Evolutionary conservation across 1,140 invertebrate genomes (phyloP), one percentile per base, ranked within the genome.

Genomic region (Orchestia grillus): DNA sequence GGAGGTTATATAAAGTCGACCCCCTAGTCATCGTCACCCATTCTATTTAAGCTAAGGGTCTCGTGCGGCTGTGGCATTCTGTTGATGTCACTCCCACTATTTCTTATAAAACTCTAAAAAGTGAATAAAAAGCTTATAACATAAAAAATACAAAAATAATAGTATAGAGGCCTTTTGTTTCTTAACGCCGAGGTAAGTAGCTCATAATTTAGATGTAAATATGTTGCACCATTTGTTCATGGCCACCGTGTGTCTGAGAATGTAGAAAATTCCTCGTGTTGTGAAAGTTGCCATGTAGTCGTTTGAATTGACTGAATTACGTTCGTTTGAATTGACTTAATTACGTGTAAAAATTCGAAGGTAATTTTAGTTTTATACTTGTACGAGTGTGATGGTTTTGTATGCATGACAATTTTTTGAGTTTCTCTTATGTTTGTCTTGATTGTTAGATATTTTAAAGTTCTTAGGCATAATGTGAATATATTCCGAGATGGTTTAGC

Each of bases 31-130:
- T 11, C 16, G 40, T 8, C 92, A 94, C 92, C 92, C 92, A 45
- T 15, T 44, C 16, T 44, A 45, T 47, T 45, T 94, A 94, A 47
- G 8, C 36, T 40, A 11, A 92, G 92, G 92, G 92, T 94, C 92
- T 47, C 23, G 3, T 45, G 92, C 44, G 92, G 92, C 11, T 15
- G 92, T 94, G 92, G 44, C 92, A 47, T 94, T 47, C 92, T 47
- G 43, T 47, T 94, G 19, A 44, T 94, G 92, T 94, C 92, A 94
- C 92, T 45, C 44, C 90, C 92, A 94, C 92, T 94, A 94, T 94
- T 94, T 94, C 43, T 94, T 45, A 44, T 45, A 94, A 94, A 94
- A 94, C 92, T 47, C 41, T n/a, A 94, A 94, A 94, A 94, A 45
- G 43, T 44, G 44, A 42, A 42, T n/a, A 94, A 94, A 94, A 94